Percentiles rank a stretch among this genome's conserved stretches.
Evolutionary conservation across 2,797 vertebrate genomes (phyloP).

Genomic region (Clarias pachynema): DNA sequence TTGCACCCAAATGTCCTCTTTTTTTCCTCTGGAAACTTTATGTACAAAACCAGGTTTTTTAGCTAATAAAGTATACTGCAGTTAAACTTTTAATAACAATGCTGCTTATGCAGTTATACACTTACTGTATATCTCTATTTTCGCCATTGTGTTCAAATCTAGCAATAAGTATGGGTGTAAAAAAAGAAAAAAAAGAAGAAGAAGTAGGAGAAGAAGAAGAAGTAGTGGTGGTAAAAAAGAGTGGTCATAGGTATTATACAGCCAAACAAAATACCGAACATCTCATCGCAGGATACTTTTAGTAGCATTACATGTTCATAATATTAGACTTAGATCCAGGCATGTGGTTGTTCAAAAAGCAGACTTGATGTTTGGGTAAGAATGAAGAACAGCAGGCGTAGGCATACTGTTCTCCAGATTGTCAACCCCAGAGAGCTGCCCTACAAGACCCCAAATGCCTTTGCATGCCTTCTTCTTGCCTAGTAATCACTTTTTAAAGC

Average conservation of each 20-base stretch:
- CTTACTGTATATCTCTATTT: not conserved
- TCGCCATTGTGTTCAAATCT: not conserved
- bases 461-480: constrained; percentile 51
- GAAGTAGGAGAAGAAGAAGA: too few relatives aligned
- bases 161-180: constrained; percentile 10
- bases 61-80: not conserved
- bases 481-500: constrained; percentile 60
- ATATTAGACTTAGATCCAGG: constrained; percentile 52
- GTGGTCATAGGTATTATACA: constrained; percentile 23
- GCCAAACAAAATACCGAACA: constrained; percentile 40
- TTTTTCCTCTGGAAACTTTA: not conserved
- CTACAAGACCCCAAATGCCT: constrained; percentile 46
- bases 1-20: not conserved
- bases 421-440: constrained; percentile 53
- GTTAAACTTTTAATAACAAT: not conserved
- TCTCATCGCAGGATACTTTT: constrained; percentile 43
- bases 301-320: constrained; percentile 46
- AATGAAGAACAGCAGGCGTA: constrained; percentile 34
- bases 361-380: constrained; percentile 49
- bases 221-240: not conserved
- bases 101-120: not conserved
- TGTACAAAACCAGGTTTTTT: not conserved
- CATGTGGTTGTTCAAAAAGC: constrained; percentile 47
- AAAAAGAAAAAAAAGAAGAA: constrained; percentile 21
- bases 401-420: constrained; percentile 59